phyloP scores from a whole-genome alignment of 1,140 invertebrate genomes.

The Drosophila neocordata region DNA sequence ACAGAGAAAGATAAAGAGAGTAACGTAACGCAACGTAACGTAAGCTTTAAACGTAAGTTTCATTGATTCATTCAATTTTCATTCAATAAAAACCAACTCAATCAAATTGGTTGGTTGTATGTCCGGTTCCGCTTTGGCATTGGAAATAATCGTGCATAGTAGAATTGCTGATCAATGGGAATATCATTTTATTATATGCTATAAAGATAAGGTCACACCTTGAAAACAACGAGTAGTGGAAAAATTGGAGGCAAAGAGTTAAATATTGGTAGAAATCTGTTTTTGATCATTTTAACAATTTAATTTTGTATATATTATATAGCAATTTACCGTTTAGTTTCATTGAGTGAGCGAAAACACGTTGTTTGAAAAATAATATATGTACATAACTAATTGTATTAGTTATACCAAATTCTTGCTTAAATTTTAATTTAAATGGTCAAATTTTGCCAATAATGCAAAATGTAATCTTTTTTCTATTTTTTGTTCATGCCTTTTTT shows the following conservation, averaged over 20 bases:
- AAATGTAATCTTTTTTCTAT: neutral
- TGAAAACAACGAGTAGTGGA: too few relatives aligned
- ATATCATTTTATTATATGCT: neutral
- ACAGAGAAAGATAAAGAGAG: neutral
- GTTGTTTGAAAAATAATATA: too few relatives aligned
- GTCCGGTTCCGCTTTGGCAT: conserved; percentile 22
- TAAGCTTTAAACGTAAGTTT: conserved; percentile 25
- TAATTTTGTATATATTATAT: too few relatives aligned
- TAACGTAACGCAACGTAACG: conserved; percentile 19
- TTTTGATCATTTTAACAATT: too few relatives aligned
- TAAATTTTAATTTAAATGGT: too few relatives aligned
- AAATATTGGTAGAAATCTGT: too few relatives aligned
- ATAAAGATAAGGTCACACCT: neutral
- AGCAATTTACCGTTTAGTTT: too few relatives aligned
- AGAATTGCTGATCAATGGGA: neutral
- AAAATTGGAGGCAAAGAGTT: too few relatives aligned
- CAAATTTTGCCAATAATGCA: neutral
- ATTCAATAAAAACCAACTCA: conserved; percentile 19
- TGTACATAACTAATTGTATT: too few relatives aligned
- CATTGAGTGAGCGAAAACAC: too few relatives aligned
- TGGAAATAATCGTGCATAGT: neutral
- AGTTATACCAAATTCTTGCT: neutral
- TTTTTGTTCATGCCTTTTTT: neutral
- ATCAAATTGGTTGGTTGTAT: conserved; percentile 15
- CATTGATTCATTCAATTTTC: conserved; percentile 23